These are phyloP conservation scores for Dendrocincla fuliginosa DNA, from an alignment of 2,797 vertebrate genomes.

Conservation along the genomic window DNA sequence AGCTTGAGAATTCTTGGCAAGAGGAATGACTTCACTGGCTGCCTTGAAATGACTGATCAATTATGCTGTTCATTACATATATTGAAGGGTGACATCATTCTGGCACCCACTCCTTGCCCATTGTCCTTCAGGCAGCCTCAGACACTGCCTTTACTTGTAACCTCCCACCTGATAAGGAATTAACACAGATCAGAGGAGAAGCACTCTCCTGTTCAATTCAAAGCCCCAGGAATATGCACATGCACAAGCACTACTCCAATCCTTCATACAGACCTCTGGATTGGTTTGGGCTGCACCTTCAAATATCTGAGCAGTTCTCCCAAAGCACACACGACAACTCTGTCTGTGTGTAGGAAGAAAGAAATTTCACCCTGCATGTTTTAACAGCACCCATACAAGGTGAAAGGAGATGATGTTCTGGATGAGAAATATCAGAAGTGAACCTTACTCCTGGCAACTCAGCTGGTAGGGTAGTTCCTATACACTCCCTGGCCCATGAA, in stretches of 20 bases:
- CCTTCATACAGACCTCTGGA: neutral
- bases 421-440: neutral
- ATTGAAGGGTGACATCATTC: neutral
- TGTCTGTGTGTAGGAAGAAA: constrained; percentile 1
- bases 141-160: neutral
- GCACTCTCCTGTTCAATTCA: neutral
- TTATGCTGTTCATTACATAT: neutral
- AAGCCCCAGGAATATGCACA: neutral
- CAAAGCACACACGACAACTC: neutral
- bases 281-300: neutral
- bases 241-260: neutral
- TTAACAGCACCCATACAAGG: neutral
- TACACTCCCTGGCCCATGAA: neutral
- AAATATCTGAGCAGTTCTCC: neutral
- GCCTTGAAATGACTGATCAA: constrained; percentile 18
- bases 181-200: neutral
- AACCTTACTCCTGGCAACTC: neutral
- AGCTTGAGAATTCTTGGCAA: neutral
- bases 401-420: neutral
- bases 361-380: constrained; percentile 45
- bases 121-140: neutral
- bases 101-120: neutral
- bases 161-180: neutral
- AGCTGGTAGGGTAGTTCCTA: neutral
- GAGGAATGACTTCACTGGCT: neutral